Percentiles rank a stretch among this genome's conserved stretches.
Conservation (phyloP, 2,113 vertebrate species). For the Austrofundulus limnaeus region DNA sequence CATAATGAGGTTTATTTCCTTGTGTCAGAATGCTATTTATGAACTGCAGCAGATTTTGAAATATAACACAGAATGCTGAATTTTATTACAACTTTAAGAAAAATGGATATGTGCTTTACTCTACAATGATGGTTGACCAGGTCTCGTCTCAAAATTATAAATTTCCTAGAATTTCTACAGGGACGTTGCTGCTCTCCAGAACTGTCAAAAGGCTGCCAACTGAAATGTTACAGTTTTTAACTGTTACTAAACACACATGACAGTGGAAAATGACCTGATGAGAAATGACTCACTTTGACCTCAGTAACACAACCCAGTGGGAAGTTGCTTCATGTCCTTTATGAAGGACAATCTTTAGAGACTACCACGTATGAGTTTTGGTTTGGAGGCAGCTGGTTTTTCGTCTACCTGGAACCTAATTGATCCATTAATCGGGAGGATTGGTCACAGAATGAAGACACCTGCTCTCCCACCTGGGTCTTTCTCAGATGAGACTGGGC, state of each 20-base stretch:
- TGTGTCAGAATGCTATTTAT: not conserved
- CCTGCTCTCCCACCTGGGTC: constrained; percentile 69
- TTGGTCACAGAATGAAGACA: constrained; percentile 70
- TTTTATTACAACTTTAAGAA: not conserved
- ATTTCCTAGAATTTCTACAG: not conserved
- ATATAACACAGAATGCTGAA: not conserved
- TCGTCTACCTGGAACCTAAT: constrained; percentile 68
- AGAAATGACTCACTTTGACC: not conserved
- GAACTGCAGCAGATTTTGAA: not conserved
- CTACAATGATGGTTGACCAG: not conserved
- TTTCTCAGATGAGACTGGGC: constrained; percentile 53
- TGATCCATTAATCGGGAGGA: constrained; percentile 68
- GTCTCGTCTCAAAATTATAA: not conserved
- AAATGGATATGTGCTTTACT: not conserved
- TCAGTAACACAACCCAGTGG: not conserved
- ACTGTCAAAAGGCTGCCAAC: not conserved
- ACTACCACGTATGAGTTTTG: constrained; percentile 33
- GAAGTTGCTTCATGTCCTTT: constrained; percentile 24
- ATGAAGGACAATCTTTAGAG: constrained; percentile 14
- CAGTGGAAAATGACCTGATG: constrained; percentile 5
- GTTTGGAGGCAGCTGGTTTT: constrained; percentile 55
- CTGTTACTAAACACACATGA: constrained; percentile 1
- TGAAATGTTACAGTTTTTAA: not conserved
- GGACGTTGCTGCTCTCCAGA: not conserved
- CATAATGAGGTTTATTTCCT: too few species aligned